Evolutionary conservation across 2,113 vertebrate genomes (phyloP).

Genomic region (Passerina amoena): DNA sequence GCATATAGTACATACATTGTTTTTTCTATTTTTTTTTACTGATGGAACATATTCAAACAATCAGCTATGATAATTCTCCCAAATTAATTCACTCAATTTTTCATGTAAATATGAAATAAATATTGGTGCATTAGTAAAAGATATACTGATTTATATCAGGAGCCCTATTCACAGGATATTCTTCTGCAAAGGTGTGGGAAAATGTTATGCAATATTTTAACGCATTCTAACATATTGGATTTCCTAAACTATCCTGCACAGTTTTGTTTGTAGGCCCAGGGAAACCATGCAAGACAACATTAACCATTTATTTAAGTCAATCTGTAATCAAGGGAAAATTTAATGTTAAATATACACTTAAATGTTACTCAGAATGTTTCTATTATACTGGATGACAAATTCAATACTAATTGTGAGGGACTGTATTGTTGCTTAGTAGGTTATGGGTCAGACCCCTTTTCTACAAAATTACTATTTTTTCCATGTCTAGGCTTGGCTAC

Average conservation of each 20-base stretch:
- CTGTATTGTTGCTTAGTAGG: background rate
- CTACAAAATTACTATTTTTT: background rate
- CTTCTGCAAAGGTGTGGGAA: background rate
- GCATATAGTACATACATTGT: background rate
- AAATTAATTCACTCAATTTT: background rate
- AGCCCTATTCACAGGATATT: background rate
- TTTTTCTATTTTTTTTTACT: background rate
- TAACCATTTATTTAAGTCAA: background rate
- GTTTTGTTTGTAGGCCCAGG: background rate
- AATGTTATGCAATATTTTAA: background rate
- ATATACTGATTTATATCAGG: background rate
- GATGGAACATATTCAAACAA: background rate
- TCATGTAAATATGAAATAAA: background rate
- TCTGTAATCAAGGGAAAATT: background rate
- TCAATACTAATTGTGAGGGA: background rate
- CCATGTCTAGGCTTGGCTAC: background rate
- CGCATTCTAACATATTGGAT: background rate
- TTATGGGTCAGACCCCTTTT: background rate
- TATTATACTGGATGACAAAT: background rate
- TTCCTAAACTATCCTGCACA: background rate
- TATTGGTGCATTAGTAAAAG: background rate
- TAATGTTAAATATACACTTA: background rate
- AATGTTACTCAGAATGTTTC: background rate
- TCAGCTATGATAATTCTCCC: background rate
- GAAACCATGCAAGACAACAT: background rate